Conservation (phyloP, 2,797 vertebrate species). For the Lutra lutra region DNA sequence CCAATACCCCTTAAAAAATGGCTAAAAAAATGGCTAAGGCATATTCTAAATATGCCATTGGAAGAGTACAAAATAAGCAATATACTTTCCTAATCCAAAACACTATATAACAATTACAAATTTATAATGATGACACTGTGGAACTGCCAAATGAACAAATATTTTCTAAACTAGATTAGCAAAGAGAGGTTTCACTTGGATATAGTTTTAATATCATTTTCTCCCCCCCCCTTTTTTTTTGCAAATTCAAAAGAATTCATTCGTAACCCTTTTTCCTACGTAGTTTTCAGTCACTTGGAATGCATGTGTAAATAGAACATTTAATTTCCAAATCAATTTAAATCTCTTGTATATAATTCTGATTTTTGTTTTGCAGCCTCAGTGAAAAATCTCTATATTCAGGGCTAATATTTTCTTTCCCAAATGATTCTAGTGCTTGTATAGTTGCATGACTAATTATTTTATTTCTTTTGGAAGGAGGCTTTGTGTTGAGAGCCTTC, state of each 20-base stretch:
- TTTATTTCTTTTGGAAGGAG: background rate
- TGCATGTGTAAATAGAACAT: background rate
- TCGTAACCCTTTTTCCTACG: background rate
- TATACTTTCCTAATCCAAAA: background rate
- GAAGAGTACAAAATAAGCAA: background rate
- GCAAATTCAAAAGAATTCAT: background rate
- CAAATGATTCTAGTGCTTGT: background rate
- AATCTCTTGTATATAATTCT: background rate
- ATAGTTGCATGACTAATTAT: no score
- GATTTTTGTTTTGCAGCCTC: background rate
- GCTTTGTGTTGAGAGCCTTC: background rate
- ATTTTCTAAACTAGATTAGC: background rate
- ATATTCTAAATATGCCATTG: background rate
- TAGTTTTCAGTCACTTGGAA: background rate
- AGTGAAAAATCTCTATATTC: background rate
- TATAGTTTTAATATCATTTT: background rate
- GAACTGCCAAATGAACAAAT: background rate
- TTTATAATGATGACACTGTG: background rate
- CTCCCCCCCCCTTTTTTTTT: background rate
- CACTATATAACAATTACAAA: background rate
- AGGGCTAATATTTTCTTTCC: background rate
- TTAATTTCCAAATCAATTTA: background rate
- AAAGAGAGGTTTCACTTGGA: background rate
- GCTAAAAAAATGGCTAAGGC: background rate
- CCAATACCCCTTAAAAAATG: background rate